Conservation (phyloP, 2,797 vertebrate genomes). For the Pristis pectinata region DNA sequence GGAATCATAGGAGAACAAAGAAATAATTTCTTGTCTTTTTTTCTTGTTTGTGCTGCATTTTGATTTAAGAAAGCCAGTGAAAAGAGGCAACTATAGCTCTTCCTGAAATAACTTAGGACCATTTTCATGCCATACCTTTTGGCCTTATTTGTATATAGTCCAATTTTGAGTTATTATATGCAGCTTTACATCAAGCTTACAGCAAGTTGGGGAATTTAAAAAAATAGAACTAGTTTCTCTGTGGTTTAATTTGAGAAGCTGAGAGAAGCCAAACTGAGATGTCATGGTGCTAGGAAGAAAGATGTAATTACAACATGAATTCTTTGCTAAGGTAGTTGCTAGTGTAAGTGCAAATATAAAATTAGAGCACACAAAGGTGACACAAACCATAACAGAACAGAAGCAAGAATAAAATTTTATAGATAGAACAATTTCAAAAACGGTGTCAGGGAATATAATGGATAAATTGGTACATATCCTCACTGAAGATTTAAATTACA, state of each 20-base stretch:
- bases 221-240: background rate
- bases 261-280: background rate
- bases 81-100: too few species aligned
- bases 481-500: background rate
- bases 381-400: background rate
- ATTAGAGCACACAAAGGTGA: background rate
- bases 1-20: too few species aligned
- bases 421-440: background rate
- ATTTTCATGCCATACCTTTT: background rate
- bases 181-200: background rate
- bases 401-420: background rate
- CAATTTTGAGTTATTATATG: background rate
- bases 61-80: too few species aligned
- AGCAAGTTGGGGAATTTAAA: background rate
- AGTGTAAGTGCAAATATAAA: background rate
- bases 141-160: background rate
- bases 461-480: background rate
- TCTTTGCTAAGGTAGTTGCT: background rate
- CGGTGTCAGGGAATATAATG: background rate
- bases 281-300: background rate
- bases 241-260: background rate
- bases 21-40: too few species aligned
- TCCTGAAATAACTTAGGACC: background rate
- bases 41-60: too few species aligned
- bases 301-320: background rate